Base-by-base conservation (phyloP, 2,888 invertebrate species). In the Lepidocyrtinus sp. region DNA sequence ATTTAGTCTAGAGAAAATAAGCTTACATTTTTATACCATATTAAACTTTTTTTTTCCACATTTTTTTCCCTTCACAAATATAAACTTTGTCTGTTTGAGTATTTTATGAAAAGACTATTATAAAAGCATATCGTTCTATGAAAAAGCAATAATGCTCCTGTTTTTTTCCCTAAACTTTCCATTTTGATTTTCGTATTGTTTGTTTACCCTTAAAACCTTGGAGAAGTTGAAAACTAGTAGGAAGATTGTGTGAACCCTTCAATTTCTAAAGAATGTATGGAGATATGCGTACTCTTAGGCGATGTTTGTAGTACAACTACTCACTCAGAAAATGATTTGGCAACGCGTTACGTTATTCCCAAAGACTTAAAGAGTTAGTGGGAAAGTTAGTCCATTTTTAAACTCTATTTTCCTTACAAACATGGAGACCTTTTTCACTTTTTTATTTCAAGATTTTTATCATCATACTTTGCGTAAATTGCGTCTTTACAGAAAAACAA, bases 391-490 rank as follows among this genome's bases (percentile, higher is more conserved):
- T 46, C 21, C 65, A 75, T 69, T 69, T 69, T 70, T 22, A 26
- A 2, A 12, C 9, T 64, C 68, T 68, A 36, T 67, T 55, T 55
- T 55, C 5, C 9, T 55, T 55, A n/a, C 3, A 2, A 59, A 21
- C n/a, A 59, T 59, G 59, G 21, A 59, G 59, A 21, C 59, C 59
- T 22, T 55, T 55, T n/a, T 22, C 59, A 5, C 59, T 7, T 3
- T 21, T 55, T 73, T 74, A 67, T 36, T 55, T 65, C 59, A 22
- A 50, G 65, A 67, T 75, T 75, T 59, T 75, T 68, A 68, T 62
- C 46, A 75, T 62, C 62, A 68, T 62, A 55, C 36, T 59, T 62
- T 61, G 68, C 68, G 68, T 74, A 68, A 68, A 75, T 55, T 24
- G 62, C n/a, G 59, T 68, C n/a, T 59, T 75, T 68, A 55, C 36